These are phyloP conservation scores for Brachylomia viminalis DNA, from an alignment of 2,888 invertebrate species.

Conservation along the genomic window DNA sequence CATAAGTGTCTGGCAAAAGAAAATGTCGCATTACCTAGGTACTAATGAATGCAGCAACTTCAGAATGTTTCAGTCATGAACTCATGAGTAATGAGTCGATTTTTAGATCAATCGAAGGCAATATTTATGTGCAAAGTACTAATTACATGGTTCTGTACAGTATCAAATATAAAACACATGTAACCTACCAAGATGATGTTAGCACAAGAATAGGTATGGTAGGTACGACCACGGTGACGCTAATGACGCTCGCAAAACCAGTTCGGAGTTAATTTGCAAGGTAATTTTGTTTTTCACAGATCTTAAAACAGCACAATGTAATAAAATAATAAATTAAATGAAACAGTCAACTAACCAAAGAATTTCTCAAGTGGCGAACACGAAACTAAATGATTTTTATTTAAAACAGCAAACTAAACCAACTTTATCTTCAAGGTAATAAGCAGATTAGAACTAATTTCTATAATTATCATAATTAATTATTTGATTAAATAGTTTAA, in stretches of 20 bases:
- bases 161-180: not conserved
- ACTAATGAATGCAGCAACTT: constrained; percentile 11
- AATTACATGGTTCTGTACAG: not conserved
- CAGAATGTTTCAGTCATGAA: not conserved
- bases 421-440: constrained; percentile 40
- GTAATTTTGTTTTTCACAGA: not conserved
- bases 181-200: not conserved
- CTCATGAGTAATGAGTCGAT: not conserved
- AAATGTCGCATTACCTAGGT: not conserved
- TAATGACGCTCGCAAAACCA: constrained; percentile 33
- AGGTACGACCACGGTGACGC: constrained; percentile 1
- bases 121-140: not conserved
- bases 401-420: constrained; percentile 19
- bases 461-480: constrained; percentile 58
- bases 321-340: constrained; percentile 1
- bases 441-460: constrained; percentile 42
- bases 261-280: constrained; percentile 35
- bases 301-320: not conserved
- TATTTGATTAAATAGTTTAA: constrained; percentile 36
- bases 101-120: not conserved
- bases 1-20: not conserved
- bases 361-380: constrained; percentile 27
- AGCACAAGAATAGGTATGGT: not conserved
- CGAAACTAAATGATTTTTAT: constrained; percentile 31
- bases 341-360: constrained; percentile 35